Percentiles rank a stretch among this genome's conserved stretches.
phyloP scores from a whole-genome alignment of 64 coral and sea anemone genomes.

The Porites australiensis region DNA sequence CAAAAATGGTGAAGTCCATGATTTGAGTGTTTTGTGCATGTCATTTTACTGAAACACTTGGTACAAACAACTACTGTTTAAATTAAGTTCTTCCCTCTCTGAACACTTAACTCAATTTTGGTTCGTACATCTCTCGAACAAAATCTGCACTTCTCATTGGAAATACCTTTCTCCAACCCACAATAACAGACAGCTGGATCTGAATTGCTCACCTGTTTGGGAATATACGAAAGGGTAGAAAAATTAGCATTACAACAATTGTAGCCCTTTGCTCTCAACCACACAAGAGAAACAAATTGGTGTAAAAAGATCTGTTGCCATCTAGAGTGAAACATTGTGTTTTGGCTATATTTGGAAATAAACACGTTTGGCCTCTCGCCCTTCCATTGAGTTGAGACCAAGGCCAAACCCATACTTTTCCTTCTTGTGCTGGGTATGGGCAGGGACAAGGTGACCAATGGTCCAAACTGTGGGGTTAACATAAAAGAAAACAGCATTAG shows the following conservation, averaged over 20 bases:
- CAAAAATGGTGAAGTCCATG: conserved; percentile 3
- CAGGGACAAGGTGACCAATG: conserved; percentile 55
- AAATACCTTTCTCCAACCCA: neutral
- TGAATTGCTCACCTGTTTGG: neutral
- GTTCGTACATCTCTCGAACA: neutral
- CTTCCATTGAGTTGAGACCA: conserved; percentile 73
- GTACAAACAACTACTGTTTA: conserved; percentile 9
- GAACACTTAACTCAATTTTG: conserved; percentile 5
- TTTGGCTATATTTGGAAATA: conserved; percentile 50
- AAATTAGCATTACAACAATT: neutral
- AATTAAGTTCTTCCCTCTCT: conserved; percentile 1
- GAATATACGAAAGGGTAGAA: conserved; percentile 24
- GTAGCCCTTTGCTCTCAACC: conserved; percentile 57
- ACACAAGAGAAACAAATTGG: conserved; percentile 64
- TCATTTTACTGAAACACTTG: conserved; percentile 16
- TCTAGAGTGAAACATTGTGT: neutral
- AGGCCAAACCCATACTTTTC: conserved; percentile 46
- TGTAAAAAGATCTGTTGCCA: conserved; percentile 59
- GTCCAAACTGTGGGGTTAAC: conserved; percentile 76
- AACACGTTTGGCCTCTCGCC: conserved; percentile 50
- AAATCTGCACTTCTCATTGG: conserved; percentile 9
- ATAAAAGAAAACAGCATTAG: conserved; percentile 23
- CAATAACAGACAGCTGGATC: conserved; percentile 25
- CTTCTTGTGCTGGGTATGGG: conserved; percentile 61
- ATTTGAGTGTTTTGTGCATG: conserved; percentile 7